Conservation (phyloP, 2,113 vertebrate species). For the Taxidea taxus region DNA sequence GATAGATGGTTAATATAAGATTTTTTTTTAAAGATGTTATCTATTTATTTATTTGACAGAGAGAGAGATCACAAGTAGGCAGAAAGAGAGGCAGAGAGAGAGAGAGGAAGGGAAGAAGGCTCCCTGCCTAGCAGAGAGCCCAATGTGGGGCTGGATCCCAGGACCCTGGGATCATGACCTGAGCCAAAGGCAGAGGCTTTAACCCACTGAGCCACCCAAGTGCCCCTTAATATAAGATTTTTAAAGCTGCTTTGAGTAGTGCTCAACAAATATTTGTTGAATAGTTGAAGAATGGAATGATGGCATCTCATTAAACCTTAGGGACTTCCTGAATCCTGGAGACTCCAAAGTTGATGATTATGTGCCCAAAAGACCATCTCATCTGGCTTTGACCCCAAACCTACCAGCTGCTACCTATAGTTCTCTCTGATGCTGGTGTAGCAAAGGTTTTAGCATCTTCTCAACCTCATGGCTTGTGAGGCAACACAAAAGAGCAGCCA, state of each 20-base stretch:
- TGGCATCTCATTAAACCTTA: not conserved
- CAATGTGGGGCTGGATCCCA: no score
- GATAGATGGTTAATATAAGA: not conserved
- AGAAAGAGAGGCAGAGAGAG: no score
- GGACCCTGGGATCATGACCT: no score
- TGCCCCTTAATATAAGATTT: not conserved
- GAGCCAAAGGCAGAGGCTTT: no score
- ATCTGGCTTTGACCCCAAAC: not conserved
- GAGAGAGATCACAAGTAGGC: no score
- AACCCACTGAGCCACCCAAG: no score
- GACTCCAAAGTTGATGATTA: not conserved
- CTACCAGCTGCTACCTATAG: not conserved
- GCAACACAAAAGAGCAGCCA: not conserved
- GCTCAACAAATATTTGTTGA: not conserved
- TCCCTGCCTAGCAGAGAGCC: no score
- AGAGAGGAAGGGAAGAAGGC: no score
- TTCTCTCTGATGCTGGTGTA: not conserved
- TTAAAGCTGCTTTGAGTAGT: not conserved
- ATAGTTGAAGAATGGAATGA: not conserved
- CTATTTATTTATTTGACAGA: no score
- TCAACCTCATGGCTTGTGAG: not conserved
- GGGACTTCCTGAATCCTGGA: not conserved
- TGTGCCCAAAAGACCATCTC: not conserved
- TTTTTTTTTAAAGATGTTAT: no score
- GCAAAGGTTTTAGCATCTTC: not conserved